These are phyloP conservation scores for Drosophila prolongata DNA, from an alignment of 2,888 invertebrate genomes.

Conservation along the genomic window DNA sequence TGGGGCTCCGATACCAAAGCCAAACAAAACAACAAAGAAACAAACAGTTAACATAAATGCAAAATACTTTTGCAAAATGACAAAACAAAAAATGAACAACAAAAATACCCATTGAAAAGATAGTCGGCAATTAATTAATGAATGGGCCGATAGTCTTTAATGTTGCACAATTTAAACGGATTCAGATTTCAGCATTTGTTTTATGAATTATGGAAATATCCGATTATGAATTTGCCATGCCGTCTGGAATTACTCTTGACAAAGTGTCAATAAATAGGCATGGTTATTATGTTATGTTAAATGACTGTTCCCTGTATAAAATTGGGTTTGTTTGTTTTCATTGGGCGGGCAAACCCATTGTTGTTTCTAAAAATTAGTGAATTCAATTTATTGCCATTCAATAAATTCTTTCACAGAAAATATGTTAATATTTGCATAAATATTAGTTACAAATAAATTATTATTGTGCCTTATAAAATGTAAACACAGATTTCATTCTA, in stretches of 20 bases:
- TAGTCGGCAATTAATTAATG: constrained; percentile 53
- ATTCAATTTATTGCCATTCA: not conserved
- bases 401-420: no score
- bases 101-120: constrained; percentile 32
- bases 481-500: no score
- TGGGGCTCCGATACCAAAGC: constrained; percentile 29
- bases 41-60: constrained; percentile 73
- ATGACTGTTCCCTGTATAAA: constrained; percentile 1
- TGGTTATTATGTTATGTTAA: constrained; percentile 16
- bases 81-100: constrained; percentile 32
- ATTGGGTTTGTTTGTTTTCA: not conserved
- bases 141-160: constrained; percentile 46
- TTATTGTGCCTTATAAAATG: no score
- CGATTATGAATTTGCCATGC: constrained; percentile 28
- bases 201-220: constrained; percentile 22
- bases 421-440: not conserved
- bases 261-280: constrained; percentile 31
- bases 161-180: constrained; percentile 75
- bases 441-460: not conserved
- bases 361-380: not conserved
- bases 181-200: constrained; percentile 62
- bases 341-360: not conserved
- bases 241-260: constrained; percentile 13
- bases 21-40: constrained; percentile 44
- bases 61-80: constrained; percentile 59